Base-by-base conservation (phyloP, 2,797 vertebrate species). In the Macropodus opercularis region DNA sequence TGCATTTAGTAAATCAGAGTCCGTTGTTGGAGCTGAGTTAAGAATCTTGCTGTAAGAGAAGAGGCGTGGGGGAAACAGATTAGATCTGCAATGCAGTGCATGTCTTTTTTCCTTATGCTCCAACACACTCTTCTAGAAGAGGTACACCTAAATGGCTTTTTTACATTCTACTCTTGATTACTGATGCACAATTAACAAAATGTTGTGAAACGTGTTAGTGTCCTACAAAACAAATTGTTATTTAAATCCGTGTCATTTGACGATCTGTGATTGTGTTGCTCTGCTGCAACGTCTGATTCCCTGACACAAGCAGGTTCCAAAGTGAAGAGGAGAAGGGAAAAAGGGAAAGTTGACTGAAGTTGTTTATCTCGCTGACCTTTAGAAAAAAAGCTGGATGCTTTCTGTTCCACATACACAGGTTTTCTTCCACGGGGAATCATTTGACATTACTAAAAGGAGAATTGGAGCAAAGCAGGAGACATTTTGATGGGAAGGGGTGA, bases 81-180 rank as follows among this genome's bases (percentile, higher is more conserved):
- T 65, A 50, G 52, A 50, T 58, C 71, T 64, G 71, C 68, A 75
- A 15, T 75, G 62, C 62, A 60, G 64, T 42, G 49, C 47, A 22
- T 44, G 8, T 63, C 50, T 69, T 50, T 62, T 47, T 43, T 53
- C n/a, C 51, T 57, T 66, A 43, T 8, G 34, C 69, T 48, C 50
- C 52, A 64, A 6, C 34, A 23, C n/a, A 60, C 8, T 70, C 10
- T 64, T 18, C 54, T 31, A 53, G 38, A 49, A 26, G 29, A 38
- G 17, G 23, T 2, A 0, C 22, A 39, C 2, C 26, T 51, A 22
- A 2, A 34, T 2, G 8, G 40, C 46, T 47, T 54, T 49, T 54
- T 64, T 11, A 19, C 32, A 35, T 18, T 29, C 8, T 29, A 29
- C 27, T 10, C 27, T 29, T 9, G 27, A 29, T 29, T 29, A 23